These are phyloP conservation scores for Zhuqinia jingwanae DNA, from an alignment of 2,888 invertebrate species.

Conservation along the genomic window DNA sequence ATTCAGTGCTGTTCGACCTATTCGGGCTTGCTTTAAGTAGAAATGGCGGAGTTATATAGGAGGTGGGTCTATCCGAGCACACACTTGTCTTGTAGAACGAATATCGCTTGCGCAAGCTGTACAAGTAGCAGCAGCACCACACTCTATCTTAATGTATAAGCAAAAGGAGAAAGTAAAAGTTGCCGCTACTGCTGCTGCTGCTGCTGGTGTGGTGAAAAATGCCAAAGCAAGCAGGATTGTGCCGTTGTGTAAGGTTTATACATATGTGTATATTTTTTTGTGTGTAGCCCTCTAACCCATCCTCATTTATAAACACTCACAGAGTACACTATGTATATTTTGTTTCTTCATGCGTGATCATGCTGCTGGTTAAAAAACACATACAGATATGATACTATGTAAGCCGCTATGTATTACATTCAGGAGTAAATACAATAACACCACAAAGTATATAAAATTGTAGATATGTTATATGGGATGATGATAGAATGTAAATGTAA, in stretches of 20 bases:
- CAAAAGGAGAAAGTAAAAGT: slow-evolving; percentile 54
- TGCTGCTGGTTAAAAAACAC: slow-evolving; percentile 18
- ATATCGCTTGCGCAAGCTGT: slow-evolving; percentile 68
- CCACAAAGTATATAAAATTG: no score
- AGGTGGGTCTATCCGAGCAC: slow-evolving; percentile 72
- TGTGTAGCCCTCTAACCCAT: slow-evolving; percentile 14
- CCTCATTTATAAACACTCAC: background rate
- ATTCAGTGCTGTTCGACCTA: slow-evolving; percentile 68
- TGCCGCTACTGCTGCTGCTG: background rate
- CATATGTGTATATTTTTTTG: slow-evolving; percentile 12
- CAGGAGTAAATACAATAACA: no score
- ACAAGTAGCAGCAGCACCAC: slow-evolving; percentile 15
- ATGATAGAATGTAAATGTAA: no score
- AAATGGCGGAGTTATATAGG: slow-evolving; percentile 76
- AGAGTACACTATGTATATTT: slow-evolving; percentile 1
- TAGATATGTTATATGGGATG: no score
- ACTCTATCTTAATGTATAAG: background rate
- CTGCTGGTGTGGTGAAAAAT: background rate
- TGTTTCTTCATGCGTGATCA: slow-evolving; percentile 6
- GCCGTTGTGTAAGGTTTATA: background rate
- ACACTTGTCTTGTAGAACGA: slow-evolving; percentile 57
- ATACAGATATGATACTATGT: no score
- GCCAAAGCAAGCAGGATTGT: slow-evolving; percentile 19
- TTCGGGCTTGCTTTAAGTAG: slow-evolving; percentile 69
- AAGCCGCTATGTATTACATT: background rate